Conservation (phyloP, 2,113 vertebrate genomes). For the Bagarius yarrelli region DNA sequence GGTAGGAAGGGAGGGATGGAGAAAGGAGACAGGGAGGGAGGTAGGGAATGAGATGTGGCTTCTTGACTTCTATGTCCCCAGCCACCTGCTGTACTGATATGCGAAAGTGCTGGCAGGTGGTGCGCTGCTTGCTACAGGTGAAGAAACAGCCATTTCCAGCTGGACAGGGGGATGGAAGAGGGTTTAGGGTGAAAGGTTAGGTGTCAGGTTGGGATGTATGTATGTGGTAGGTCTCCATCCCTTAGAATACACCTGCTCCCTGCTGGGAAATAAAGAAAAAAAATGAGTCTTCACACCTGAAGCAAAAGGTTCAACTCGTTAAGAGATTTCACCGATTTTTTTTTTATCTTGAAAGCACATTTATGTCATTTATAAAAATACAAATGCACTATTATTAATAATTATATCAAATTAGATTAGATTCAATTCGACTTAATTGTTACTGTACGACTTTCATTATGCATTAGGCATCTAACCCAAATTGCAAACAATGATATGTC, state of each 20-base stretch:
- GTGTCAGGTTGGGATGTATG: constrained; percentile 21
- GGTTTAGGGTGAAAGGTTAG: not conserved
- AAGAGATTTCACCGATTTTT: constrained; percentile 42
- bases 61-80: constrained; percentile 61
- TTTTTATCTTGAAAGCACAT: constrained; percentile 18
- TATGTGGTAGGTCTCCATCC: constrained; percentile 10
- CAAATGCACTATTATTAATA: not conserved
- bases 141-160: constrained; percentile 58
- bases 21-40: constrained; percentile 32
- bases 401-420: too few relatives aligned
- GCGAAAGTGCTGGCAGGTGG: constrained; percentile 37
- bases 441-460: too few relatives aligned
- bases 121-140: constrained; percentile 54
- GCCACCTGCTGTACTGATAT: constrained; percentile 57
- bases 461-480: too few relatives aligned
- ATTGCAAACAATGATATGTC: too few relatives aligned
- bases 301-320: constrained; percentile 43
- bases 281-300: constrained; percentile 32
- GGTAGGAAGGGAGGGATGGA: constrained; percentile 39
- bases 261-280: constrained; percentile 30
- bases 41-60: constrained; percentile 50
- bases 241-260: constrained; percentile 37
- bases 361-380: not conserved
- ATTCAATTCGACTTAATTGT: too few relatives aligned
- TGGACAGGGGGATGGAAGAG: constrained; percentile 33